Conservation (phyloP, 2,797 vertebrate genomes). For the Poeciliopsis infans region DNA sequence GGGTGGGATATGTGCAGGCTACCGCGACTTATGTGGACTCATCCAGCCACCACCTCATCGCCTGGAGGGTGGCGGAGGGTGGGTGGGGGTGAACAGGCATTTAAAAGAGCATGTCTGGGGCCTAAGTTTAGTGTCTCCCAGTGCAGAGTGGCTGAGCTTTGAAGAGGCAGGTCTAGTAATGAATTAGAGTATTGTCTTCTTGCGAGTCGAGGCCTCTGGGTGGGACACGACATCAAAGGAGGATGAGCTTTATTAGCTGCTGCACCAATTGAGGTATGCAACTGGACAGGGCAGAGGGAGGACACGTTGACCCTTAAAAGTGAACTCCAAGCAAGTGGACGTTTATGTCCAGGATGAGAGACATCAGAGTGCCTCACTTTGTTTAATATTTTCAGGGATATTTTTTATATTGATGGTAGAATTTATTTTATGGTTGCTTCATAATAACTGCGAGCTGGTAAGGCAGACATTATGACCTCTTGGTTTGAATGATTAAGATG, state of each 20-base stretch:
- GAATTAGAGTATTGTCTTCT: slow-evolving; percentile 79
- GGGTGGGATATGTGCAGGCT: slow-evolving; percentile 66
- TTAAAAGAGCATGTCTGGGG: slow-evolving; percentile 73
- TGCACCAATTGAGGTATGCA: slow-evolving; percentile 75
- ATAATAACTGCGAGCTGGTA: background rate
- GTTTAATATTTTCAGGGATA: background rate
- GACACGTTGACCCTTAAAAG: slow-evolving; percentile 61
- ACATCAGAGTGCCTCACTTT: background rate
- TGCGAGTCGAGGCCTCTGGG: slow-evolving; percentile 73
- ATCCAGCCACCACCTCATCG: slow-evolving; percentile 76
- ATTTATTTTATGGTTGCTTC: background rate
- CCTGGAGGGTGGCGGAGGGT: slow-evolving; percentile 52
- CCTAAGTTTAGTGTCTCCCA: slow-evolving; percentile 77
- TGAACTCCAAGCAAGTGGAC: background rate
- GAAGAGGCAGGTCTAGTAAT: slow-evolving; percentile 79
- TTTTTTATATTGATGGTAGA: background rate
- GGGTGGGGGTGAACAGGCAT: slow-evolving; percentile 55
- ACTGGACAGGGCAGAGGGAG: slow-evolving; percentile 69
- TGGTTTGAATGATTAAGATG: background rate
- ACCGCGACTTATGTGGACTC: slow-evolving; percentile 80
- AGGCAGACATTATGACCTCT: background rate
- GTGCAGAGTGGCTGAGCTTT: slow-evolving; percentile 69
- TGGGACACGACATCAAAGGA: slow-evolving; percentile 82
- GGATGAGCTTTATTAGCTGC: slow-evolving; percentile 77
- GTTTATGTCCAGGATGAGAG: slow-evolving; percentile 20